Base-by-base conservation (phyloP, 2,888 invertebrate genomes). In the Epirrita christyi region DNA sequence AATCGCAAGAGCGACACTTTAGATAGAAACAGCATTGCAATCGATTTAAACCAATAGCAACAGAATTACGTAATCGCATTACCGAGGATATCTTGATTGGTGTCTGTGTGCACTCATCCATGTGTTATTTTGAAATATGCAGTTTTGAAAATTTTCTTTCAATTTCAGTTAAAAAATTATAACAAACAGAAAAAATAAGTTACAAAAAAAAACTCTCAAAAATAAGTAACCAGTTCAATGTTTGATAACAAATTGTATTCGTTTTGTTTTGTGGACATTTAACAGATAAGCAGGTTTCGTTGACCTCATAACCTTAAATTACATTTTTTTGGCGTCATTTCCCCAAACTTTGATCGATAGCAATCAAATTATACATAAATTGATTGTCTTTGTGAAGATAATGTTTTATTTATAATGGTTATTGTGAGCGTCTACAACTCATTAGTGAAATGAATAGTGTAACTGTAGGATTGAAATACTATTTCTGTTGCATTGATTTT, bases 301-400 rank as follows among this genome's bases (percentile, higher is more conserved):
- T 5, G n/a, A 21, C 9, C 21, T 41, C n/a, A 21, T 41, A 9
- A 41, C 21, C 21, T 41, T 10, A 41, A 21, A 41, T 41, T n/a
- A 41, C 21, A 27, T 6, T 13, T 14, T 11, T n/a, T 4, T 8
- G 8, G 40, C 6, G 6, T 6, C 6, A n/a, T n/a, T 11, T 14
- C 37, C 37, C 15, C 8, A 40, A 3, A 6, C 14, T 1, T 40
- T 14, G 40, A 11, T 8, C 14, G 14, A 40, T 40, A 14, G 15
- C 10, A 15, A 11, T n/a, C 13, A 10, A 15, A 15, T 6, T 8
- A 37, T 2, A 37, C 32, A n/a, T 21, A 4, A 21, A 40, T 15
- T 40, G 41, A 21, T 41, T 41, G 21, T 41, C 41, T 41, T 27
- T 41, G n/a, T 6, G 11, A 5, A 41, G 41, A 41, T 41, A 41